Percentiles rank a stretch among this genome's conserved stretches.
These are phyloP conservation scores for Gymnoscopelus microlampas DNA, from an alignment of 2,797 vertebrate genomes.

Conservation along the genomic window DNA sequence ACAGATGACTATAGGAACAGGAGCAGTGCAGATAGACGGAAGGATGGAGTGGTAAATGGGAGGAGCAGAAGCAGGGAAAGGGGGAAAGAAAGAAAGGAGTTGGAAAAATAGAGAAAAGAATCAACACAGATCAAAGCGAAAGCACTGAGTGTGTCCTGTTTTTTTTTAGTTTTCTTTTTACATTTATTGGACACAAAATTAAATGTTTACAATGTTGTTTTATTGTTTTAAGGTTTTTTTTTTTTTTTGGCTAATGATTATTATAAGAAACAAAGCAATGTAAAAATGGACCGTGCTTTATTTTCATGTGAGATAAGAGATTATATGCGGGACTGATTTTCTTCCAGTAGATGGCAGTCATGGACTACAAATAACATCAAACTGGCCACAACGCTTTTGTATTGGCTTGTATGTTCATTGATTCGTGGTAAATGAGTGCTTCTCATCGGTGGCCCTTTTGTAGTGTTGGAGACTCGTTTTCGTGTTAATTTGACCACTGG, in stretches of 20 bases:
- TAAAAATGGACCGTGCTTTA: not conserved
- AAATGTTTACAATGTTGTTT: not conserved
- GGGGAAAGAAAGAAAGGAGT: constrained; percentile 52
- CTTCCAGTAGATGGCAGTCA: constrained; percentile 76
- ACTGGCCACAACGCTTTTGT: constrained; percentile 10
- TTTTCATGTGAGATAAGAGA: not conserved
- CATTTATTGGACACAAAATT: not conserved
- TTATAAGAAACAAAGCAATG: not conserved
- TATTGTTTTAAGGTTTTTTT: not conserved
- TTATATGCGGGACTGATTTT: constrained; percentile 15
- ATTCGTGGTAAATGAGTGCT: constrained; percentile 45
- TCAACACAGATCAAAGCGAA: constrained; percentile 48
- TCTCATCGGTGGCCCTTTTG: constrained; percentile 47
- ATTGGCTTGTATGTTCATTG: constrained; percentile 46
- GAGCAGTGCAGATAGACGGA: constrained; percentile 66
- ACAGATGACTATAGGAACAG: constrained; percentile 63
- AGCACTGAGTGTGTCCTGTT: constrained; percentile 37
- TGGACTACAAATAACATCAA: constrained; percentile 45
- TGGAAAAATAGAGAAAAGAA: constrained; percentile 55
- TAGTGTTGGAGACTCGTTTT: constrained; percentile 48
- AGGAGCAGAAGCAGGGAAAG: constrained; percentile 68
- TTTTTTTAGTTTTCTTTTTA: not conserved
- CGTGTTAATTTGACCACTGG: constrained; percentile 16
- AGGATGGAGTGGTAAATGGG: constrained; percentile 63
- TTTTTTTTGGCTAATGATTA: not conserved